Conservation (phyloP, 2,797 vertebrate species). For the Enteromius argenteus region DNA sequence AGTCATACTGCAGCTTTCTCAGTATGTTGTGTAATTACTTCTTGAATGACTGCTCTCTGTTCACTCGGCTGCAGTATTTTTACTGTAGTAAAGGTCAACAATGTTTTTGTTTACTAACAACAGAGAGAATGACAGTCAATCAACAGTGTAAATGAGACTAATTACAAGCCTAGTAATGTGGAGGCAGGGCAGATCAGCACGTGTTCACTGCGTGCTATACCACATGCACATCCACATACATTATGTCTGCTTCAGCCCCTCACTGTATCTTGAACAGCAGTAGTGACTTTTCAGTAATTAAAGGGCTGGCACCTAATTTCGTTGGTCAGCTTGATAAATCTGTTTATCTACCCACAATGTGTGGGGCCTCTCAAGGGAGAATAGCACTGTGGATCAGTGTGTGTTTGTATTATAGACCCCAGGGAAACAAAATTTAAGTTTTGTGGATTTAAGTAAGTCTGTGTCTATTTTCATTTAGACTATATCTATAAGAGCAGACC, state of each 20-base stretch:
- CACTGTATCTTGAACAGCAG: background rate
- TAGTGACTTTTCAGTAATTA: constrained; percentile 38
- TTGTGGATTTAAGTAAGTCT: background rate
- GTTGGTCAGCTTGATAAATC: constrained; percentile 26
- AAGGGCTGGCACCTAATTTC: constrained; percentile 27
- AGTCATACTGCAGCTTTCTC: background rate
- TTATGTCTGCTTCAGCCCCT: background rate
- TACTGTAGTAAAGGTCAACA: background rate
- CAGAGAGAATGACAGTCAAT: constrained; percentile 13
- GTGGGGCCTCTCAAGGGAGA: background rate
- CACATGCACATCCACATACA: constrained; percentile 2
- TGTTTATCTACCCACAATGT: constrained; percentile 6
- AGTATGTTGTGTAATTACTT: background rate
- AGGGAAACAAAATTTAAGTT: background rate
- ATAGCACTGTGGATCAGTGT: background rate
- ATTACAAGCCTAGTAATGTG: constrained; percentile 5
- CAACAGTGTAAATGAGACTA: constrained; percentile 13
- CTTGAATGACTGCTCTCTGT: background rate
- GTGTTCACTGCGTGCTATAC: background rate
- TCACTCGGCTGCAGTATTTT: background rate
- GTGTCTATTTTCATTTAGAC: background rate
- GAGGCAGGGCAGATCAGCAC: background rate
- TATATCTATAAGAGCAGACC: background rate
- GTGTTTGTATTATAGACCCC: background rate
- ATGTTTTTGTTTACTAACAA: constrained; percentile 13